phyloP scores from a whole-genome alignment of 1,140 invertebrate genomes.

The Papilio machaon region DNA sequence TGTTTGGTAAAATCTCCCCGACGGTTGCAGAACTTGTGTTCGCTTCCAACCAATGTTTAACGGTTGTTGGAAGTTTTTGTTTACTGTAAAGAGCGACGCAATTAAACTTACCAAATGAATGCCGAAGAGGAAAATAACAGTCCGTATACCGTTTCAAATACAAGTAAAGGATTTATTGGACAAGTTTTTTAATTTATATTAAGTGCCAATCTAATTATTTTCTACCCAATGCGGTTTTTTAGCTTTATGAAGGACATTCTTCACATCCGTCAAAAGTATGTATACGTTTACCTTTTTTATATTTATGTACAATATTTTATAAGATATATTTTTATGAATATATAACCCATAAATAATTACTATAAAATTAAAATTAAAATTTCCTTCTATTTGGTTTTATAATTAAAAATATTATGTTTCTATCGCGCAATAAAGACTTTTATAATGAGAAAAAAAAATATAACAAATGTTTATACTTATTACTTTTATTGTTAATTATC shows the following conservation, averaged over 20 bases:
- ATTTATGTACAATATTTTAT: too few species aligned
- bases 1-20: conserved; percentile 34
- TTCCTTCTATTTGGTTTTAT: too few species aligned
- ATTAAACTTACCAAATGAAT: conserved; percentile 40
- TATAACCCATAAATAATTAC: too few species aligned
- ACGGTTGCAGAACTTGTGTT: conserved; percentile 35
- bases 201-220: background rate
- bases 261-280: background rate
- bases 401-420: too few species aligned
- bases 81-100: conserved; percentile 39
- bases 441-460: too few species aligned
- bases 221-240: background rate
- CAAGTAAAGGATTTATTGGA: conserved; percentile 10
- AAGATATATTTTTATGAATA: too few species aligned
- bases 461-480: too few species aligned
- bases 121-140: conserved; percentile 20
- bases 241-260: background rate
- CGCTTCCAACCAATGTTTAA: conserved; percentile 38
- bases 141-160: background rate
- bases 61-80: conserved; percentile 39
- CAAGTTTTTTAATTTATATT: background rate
- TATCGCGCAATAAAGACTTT: too few species aligned
- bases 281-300: too few species aligned
- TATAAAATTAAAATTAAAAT: too few species aligned
- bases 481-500: too few species aligned